phyloP scores from a whole-genome alignment of 2,888 invertebrate genomes.

The Gari tellinella region DNA sequence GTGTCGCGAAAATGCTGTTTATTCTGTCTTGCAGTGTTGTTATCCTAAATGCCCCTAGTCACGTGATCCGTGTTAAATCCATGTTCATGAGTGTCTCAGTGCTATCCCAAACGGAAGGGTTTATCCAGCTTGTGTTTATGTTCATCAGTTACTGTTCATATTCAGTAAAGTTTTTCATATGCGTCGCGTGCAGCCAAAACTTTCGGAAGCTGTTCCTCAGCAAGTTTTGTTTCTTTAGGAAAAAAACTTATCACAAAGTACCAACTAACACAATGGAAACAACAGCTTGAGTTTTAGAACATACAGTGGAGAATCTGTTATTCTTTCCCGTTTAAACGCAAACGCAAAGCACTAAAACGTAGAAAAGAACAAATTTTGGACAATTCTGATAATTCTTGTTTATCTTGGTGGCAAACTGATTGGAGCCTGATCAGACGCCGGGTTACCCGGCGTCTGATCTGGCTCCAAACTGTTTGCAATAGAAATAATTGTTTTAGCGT shows the following conservation, averaged over 20 bases:
- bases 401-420: no score
- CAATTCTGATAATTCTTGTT: no score
- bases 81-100: conserved; percentile 33
- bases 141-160: conserved; percentile 65
- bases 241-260: conserved; percentile 22
- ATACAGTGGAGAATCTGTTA: no score
- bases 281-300: conserved; percentile 11
- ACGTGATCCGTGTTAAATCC: conserved; percentile 58
- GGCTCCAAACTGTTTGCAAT: no score
- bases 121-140: conserved; percentile 57
- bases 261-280: conserved; percentile 47
- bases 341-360: no score
- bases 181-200: conserved; percentile 61
- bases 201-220: conserved; percentile 60
- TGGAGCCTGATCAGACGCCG: no score
- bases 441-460: no score
- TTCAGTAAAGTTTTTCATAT: conserved; percentile 64
- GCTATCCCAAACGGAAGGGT: conserved; percentile 29
- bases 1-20: conserved; percentile 68
- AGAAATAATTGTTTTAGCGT: no score
- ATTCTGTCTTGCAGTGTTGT: conserved; percentile 61
- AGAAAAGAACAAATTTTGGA: no score
- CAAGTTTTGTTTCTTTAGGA: conserved; percentile 24
- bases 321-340: no score
- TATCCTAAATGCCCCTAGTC: conserved; percentile 64